Conservation (phyloP, 2,797 vertebrate genomes). For the Hozukius guyotensis region DNA sequence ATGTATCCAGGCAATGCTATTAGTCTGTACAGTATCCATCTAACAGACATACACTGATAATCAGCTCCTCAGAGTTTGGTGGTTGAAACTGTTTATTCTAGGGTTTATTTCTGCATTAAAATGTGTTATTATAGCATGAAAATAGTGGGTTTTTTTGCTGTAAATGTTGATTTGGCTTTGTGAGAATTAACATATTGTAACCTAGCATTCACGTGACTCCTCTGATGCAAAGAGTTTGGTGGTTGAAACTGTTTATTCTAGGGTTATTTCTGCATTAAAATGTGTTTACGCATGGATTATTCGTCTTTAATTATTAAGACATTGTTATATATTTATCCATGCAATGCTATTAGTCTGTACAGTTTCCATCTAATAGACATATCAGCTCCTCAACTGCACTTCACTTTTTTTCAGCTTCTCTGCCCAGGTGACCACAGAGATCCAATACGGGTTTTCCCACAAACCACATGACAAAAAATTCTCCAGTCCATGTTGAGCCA, state of each 20-base stretch:
- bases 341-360: rapidly evolving
- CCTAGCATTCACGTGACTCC: too few relatives aligned
- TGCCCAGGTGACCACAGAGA: conserved; percentile 81
- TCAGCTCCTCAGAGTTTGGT: neutral
- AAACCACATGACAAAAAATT: conserved; percentile 80
- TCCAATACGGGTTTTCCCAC: conserved; percentile 85
- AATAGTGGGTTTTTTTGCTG: neutral
- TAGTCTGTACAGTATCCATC: rapidly evolving
- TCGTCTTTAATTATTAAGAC: rapidly evolving
- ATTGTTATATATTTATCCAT: rapidly evolving
- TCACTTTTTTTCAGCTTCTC: conserved; percentile 15
- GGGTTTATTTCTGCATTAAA: too few relatives aligned
- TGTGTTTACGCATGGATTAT: rapidly evolving
- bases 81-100: too few relatives aligned
- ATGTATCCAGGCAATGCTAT: rapidly evolving
- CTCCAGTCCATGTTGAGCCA: neutral
- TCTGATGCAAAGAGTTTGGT: too few relatives aligned
- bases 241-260: too few relatives aligned
- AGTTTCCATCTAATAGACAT: neutral
- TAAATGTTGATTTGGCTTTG: too few relatives aligned
- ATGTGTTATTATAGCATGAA: too few relatives aligned
- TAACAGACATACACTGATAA: too few relatives aligned
- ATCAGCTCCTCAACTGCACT: neutral
- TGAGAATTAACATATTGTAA: too few relatives aligned
- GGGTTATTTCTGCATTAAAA: neutral